Base-by-base conservation (phyloP, 2,113 vertebrate species). In the Onychorhynchus coronatus region DNA sequence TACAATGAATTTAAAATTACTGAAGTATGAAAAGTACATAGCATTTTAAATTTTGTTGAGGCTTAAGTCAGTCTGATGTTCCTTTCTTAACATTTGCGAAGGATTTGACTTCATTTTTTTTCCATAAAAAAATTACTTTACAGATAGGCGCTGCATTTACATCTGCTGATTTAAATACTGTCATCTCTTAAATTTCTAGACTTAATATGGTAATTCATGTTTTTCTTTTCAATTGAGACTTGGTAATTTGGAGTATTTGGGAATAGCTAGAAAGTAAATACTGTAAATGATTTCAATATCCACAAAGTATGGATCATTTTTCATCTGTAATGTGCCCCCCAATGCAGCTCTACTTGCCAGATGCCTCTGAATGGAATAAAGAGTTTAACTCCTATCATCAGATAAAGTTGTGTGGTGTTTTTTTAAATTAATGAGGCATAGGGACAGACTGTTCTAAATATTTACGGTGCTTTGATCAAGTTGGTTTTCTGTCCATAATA, bases 351-450 rank as follows among this genome's bases (percentile, higher is more conserved):
- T 98, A 98, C 98, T 99, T 99, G 98, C 99, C 99, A 99, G 99
- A 99, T 99, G 99, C 99, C 99, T 99, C 99, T 99, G 98, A 99
- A 98, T 99, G 98, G 98, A 99, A 98, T 98, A 98, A 98, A 98
- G 97, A 97, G 97, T 98, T 98, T 97, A 98, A 97, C 97, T 98
- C 95, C 97, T 97, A 96, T 98, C 76, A 96, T 95, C 90, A 96
- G 56, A 88, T 46, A 86, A 91, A 93, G 67, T 93, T 85, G 63
- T 95, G 86, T 91, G 91, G 91, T 68, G 75, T 93, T 25, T 90
- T 94, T 83, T 86, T 79, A 58, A 79, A 55, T n/a, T 31, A 42
- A 44, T 37, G 76, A 97, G 92, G 95, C 58, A n/a, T 2, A 42
- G 37, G 21, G 61, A 68, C 58, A 84, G 90, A 59, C 37, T 17